Evolutionary conservation across 2,113 vertebrate species (phyloP), one percentile per base, ranked within the genome.

Genomic region (Propithecus coquereli): DNA sequence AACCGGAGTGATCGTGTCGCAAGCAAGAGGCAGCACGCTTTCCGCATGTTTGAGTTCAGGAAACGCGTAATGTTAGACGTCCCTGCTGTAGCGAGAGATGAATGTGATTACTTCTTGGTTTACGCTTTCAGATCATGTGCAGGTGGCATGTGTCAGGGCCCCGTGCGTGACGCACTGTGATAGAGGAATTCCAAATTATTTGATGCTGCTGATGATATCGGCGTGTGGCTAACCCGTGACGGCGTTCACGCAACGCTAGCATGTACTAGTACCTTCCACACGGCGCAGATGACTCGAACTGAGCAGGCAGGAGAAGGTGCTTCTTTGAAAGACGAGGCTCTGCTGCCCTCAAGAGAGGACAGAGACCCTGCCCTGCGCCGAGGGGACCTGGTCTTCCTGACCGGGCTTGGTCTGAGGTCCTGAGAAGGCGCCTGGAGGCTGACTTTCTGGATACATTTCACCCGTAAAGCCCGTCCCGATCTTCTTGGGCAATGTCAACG

Each of bases 231-330:
- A 8, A 2, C 2, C 5, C 3, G 4, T 5, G 20, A 18, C 2
- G 2, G 6, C 13, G 14, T 16, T 61, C 7, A 32, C 0, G 8
- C 0, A 3, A 34, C 0, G 0, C 6, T 0, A 14, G 22, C 27
- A 16, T 1, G 0, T 8, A 27, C 5, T 18, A 17, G 52, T 17
- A 17, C 43, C 32, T 47, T n/a, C 22, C 23, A 6, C 11, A 8
- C 2, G 92, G 18, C 2, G 7, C 8, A 17, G 34, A n/a, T 37
- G 18, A n/a, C 45, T 40, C 61, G 79, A 54, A 65, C 16, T 14
- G 27, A 27, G 66, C 0, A 11, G 47, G 1, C 23, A 12, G 18
- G n/a, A 34, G 23, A 23, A 63, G 32, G 30, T 23, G 30, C 16
- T 6, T 3, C 14, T n/a, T 47, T 30, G 25, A 25, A 30, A 84